Base-by-base conservation (phyloP, 2,113 vertebrate genomes). In the Lucifuga dentata region DNA sequence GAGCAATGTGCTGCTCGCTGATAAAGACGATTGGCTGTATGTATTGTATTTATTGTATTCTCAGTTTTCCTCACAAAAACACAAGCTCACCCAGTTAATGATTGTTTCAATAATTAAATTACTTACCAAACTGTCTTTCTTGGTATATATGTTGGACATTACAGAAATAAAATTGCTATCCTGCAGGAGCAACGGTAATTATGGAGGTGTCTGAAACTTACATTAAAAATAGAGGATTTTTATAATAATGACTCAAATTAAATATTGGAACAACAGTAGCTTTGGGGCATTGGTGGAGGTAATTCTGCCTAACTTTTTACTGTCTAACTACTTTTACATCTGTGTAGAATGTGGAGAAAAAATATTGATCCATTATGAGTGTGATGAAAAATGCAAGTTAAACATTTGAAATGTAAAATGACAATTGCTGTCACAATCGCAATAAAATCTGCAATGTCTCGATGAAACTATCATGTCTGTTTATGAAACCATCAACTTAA, bases 1-100 rank as follows among this genome's bases (percentile, higher is more conserved):
- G 85, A 85, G 86, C 87, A 88, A 89, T 86, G 83, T 89, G 88
- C 71, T 69, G 55, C 75, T 75, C 26, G 23, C 79, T 48, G 87
- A 90, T 90, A 89, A 89, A 87, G 82, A 66, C 58, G 55, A 81
- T 72, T 87, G 68, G 84, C 68, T 68, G 51, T 58, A 52, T 79
- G 86, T 88, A 72, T 81, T 79, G 77, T 29, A 5, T 7, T n/a
- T n/a, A n/a, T 81, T 68, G 80, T 85, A 80, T 85, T 56, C 45
- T 57, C 50, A 38, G 69, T 29, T 36, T 43, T 48, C 59, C 0
- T 15, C 15, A 43, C 23, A 48, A 33, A 62, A 63, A 60, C 57
- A 45, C 60, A 50, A 44, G 29, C 60, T 69, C 17, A 11, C 62
- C 33, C 6, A 2, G 61, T 66, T 80, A 81, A 85, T 79, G 71